phyloP scores from a whole-genome alignment of 2,888 invertebrate genomes.

The Cosmia trapezina region DNA sequence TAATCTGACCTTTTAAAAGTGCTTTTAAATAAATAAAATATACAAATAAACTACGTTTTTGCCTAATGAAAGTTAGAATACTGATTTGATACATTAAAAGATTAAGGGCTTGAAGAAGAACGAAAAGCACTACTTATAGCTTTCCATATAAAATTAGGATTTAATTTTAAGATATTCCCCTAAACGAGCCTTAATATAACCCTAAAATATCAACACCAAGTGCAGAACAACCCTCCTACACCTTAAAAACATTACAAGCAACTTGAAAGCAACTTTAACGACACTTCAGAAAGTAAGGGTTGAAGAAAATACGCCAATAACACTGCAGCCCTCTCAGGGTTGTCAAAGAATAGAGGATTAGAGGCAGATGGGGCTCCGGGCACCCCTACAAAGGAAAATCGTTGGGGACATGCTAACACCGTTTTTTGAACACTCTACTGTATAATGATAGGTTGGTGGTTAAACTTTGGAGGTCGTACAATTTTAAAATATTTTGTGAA shows the following conservation, averaged over 20 bases:
- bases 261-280: constrained; percentile 59
- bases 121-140: background rate
- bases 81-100: background rate
- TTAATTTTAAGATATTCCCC: background rate
- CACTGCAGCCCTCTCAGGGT: constrained; percentile 48
- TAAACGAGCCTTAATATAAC: background rate
- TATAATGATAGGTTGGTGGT: constrained; percentile 55
- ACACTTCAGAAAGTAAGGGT: constrained; percentile 58
- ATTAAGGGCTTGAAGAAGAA: background rate
- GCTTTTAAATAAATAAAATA: too few species aligned
- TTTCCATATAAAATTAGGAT: background rate
- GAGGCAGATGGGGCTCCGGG: constrained; percentile 65
- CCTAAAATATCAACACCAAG: constrained; percentile 30
- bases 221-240: constrained; percentile 27
- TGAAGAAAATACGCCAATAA: constrained; percentile 62
- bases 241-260: constrained; percentile 51
- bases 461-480: constrained; percentile 32
- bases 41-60: background rate
- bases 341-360: constrained; percentile 69
- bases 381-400: constrained; percentile 72
- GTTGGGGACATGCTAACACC: constrained; percentile 75
- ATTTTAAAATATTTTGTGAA: background rate
- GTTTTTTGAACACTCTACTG: constrained; percentile 70
- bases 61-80: background rate
- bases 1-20: background rate